Percentiles rank a stretch among this genome's conserved stretches.
phyloP scores from a whole-genome alignment of 2,113 vertebrate genomes.

The Myrmecophaga tridactyla region DNA sequence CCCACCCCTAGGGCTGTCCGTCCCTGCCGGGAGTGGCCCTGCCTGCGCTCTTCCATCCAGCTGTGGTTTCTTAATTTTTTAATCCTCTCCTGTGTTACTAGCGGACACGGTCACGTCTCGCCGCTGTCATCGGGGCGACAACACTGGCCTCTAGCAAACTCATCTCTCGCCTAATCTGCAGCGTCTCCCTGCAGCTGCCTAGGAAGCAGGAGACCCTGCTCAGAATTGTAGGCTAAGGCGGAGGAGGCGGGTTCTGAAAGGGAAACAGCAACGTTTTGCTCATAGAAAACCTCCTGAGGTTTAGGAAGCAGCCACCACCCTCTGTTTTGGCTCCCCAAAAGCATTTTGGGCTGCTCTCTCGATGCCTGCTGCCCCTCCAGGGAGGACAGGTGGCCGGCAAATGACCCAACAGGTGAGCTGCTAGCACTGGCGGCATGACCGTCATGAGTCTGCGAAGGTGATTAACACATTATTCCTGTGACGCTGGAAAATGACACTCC shows the following conservation, averaged over 20 bases:
- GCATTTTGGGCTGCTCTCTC: neutral
- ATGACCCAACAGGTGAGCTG: neutral
- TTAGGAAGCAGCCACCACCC: neutral
- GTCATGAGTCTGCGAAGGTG: neutral
- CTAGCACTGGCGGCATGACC: fast-evolving
- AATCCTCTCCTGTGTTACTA: neutral
- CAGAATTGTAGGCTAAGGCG: neutral
- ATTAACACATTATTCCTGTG: neutral
- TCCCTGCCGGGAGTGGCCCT: fast-evolving
- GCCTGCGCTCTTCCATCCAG: neutral
- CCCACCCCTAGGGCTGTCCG: fast-evolving
- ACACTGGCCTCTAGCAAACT: neutral
- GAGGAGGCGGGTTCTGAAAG: neutral
- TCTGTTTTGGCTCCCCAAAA: neutral
- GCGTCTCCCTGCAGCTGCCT: neutral
- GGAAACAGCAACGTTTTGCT: neutral
- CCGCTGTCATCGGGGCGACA: fast-evolving
- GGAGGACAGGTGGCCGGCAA: neutral
- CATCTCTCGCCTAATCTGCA: too few species aligned
- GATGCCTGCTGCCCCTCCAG: neutral
- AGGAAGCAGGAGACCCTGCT: neutral
- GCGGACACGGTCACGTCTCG: fast-evolving
- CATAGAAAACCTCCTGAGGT: neutral
- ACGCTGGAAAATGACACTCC: neutral
- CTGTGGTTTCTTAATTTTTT: neutral